Evolutionary conservation across 2,113 vertebrate genomes (phyloP).

Genomic region (Vidua macroura): DNA sequence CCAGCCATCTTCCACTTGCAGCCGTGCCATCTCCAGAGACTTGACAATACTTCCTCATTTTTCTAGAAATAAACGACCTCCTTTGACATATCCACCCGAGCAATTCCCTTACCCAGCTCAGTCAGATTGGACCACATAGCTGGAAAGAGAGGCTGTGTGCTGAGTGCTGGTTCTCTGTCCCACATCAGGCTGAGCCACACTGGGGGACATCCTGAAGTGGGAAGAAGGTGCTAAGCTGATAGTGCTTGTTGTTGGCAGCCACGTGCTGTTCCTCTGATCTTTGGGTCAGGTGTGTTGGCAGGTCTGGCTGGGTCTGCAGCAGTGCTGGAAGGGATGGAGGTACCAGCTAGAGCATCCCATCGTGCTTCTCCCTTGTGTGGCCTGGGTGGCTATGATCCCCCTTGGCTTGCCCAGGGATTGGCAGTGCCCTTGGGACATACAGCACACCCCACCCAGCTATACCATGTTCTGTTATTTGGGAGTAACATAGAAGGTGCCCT

Average conservation of each 20-base stretch:
- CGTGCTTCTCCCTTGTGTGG: background rate
- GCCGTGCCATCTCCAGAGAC: background rate
- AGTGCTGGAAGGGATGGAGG: background rate
- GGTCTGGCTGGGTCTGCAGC: background rate
- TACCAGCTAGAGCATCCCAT: background rate
- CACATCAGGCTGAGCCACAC: rapidly evolving
- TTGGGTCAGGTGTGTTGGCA: background rate
- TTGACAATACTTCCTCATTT: background rate
- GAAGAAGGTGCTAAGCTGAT: background rate
- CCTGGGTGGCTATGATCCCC: background rate
- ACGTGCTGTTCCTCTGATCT: background rate
- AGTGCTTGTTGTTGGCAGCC: background rate
- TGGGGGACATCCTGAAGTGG: background rate
- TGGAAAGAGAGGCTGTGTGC: background rate
- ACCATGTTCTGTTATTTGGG: background rate
- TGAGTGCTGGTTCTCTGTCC: background rate
- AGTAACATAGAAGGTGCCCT: background rate
- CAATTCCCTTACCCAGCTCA: background rate
- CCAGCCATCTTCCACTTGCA: background rate
- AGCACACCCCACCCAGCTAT: background rate
- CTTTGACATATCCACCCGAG: background rate
- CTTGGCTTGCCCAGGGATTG: background rate
- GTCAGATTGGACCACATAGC: background rate
- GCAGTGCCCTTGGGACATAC: background rate
- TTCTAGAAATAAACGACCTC: background rate